Conservation (phyloP, 2,797 vertebrate genomes). For the Zenarchopterus dispar region DNA sequence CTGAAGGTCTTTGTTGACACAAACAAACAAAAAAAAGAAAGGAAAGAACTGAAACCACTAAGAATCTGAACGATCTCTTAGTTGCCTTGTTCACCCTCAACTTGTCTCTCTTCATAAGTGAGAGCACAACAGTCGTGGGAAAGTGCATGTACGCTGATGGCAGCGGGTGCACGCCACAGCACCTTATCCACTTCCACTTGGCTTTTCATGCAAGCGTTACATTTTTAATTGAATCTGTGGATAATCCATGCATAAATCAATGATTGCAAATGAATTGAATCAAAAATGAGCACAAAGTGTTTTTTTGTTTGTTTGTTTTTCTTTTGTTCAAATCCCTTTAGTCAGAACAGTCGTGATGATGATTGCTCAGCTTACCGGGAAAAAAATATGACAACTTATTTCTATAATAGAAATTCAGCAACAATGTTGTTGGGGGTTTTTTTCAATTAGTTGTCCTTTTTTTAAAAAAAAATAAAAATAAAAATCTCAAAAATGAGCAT, state of each 20-base stretch:
- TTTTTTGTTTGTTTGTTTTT: too few relatives aligned
- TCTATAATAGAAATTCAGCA: too few relatives aligned
- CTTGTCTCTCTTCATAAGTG: slow-evolving; percentile 63
- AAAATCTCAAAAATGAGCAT: neutral
- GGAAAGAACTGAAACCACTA: slow-evolving; percentile 42
- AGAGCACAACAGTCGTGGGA: slow-evolving; percentile 28
- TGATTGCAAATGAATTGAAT: slow-evolving; percentile 31
- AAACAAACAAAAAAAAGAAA: slow-evolving; percentile 37
- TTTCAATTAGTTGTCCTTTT: too few relatives aligned
- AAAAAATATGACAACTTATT: too few relatives aligned
- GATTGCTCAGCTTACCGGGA: slow-evolving; percentile 28
- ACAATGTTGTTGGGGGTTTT: too few relatives aligned
- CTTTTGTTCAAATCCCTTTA: slow-evolving; percentile 27
- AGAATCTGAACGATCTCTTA: slow-evolving; percentile 70
- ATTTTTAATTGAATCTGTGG: too few relatives aligned
- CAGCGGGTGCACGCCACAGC: slow-evolving; percentile 64
- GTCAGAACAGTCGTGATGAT: slow-evolving; percentile 50
- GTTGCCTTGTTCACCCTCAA: slow-evolving; percentile 62
- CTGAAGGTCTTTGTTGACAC: neutral
- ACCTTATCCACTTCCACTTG: slow-evolving; percentile 70
- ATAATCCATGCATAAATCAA: slow-evolving; percentile 13
- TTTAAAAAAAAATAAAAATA: too few relatives aligned
- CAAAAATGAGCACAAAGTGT: too few relatives aligned
- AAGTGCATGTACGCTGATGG: slow-evolving; percentile 40
- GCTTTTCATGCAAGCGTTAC: slow-evolving; percentile 61